Base-by-base conservation (phyloP, 2,113 vertebrate species). In the Henicopernis longicauda region DNA sequence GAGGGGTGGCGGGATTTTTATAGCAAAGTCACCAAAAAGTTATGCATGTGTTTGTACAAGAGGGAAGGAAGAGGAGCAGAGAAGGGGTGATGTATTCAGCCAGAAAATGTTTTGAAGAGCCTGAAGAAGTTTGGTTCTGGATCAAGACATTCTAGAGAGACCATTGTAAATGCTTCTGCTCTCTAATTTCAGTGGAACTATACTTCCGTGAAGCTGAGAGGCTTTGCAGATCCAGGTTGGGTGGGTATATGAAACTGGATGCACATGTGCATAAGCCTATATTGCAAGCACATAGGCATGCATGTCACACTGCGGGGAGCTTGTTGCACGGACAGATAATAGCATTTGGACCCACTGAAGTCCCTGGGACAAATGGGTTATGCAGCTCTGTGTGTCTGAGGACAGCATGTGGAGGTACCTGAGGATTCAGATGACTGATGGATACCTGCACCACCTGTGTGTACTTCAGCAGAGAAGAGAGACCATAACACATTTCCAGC, bases 361-460 rank as follows among this genome's bases (percentile, higher is more conserved):
- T 70, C 54, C 40, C 40, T 84, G 70, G 62, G 31, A 69, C 49
- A 86, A n/a, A 47, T 1, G 7, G 15, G 6, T 7, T 29, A 87
- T 76, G 59, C n/a, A 90, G 66, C 22, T 83, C 16, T 44, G 13
- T 57, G n/a, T 32, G 65, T 85, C 38, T 67, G 66, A 74, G 0
- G 6, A 22, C 29, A 25, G 45, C 8, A 1, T 13, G 10, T 0
- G 1, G 38, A 72, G 58, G 26, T 27, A 44, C 21, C 34, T 44
- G 45, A 27, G 0, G 0, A 32, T 50, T 42, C 76, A 38, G 58
- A 7, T 4, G 29, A 27, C n/a, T 11, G 32, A 15, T 11, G 27
- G 42, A 29, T 58, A n/a, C 49, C 78, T 70, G 47, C n/a, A 57
- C 23, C 21, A 26, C 45, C 63, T 16, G 4, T 18, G 17, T 21